Base-by-base conservation (phyloP, 2,888 invertebrate species). In the Microctonus brassicae region DNA sequence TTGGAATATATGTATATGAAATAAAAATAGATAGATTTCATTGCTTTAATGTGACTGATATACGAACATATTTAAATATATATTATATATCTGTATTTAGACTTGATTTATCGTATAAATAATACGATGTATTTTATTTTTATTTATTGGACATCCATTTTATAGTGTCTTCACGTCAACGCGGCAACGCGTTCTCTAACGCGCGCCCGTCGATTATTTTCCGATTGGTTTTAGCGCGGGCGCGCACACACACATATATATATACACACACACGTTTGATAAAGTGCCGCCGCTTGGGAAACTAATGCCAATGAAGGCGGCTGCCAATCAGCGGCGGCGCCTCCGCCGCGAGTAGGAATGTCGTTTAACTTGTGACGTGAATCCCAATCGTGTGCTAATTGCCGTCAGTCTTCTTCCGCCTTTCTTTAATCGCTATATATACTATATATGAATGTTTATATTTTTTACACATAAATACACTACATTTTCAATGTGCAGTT, bases 301-400 rank as follows among this genome's bases (percentile, higher is more conserved):
- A 62, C 60, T 36, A 34, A 39, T 17, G 57, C 29, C 42, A 33
- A 62, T 58, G 52, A 58, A n/a, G n/a, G 62, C 29, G 63, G 68
- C 63, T 68, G 72, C 72, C 72, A 68, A 67, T 67, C 72, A 72
- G 57, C 22, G 63, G 58, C 67, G 72, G 72, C 73, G 73, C 70
- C 69, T 67, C 57, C 67, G 57, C 61, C 70, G 63, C 70, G 64
- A 58, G 60, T 64, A 55, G 73, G 71, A 70, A 68, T 64, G 73
- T 65, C 73, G 58, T 73, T 76, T 70, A 58, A 77, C 69, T 73
- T 74, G 75, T 77, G 76, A 74, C 70, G 33, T 69, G 82, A 82
- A 82, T 84, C 73, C 76, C 79, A 84, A 84, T 78, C 78, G 83
- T 79, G 82, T 80, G 82, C 82, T 84, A 84, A 84, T 84, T 84